Evolutionary conservation across 1,140 invertebrate species (phyloP).

Genomic region (Odontomachus brunneus): DNA sequence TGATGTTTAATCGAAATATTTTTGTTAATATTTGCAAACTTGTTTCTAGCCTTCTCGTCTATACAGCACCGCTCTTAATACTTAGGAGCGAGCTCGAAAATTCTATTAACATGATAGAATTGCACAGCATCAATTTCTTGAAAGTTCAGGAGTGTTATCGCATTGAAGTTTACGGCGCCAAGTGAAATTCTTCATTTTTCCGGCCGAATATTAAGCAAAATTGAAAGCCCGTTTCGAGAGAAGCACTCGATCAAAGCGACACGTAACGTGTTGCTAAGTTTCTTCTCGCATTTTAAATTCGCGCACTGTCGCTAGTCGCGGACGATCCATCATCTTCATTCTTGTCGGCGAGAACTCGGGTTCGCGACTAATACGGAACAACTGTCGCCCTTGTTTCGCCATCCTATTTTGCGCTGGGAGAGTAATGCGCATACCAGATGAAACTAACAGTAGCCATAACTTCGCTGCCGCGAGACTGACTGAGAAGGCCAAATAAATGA

Average conservation of each 20-base stretch:
- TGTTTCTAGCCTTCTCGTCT: too few species aligned
- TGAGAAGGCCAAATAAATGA: slow-evolving; percentile 47
- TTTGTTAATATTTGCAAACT: not conserved
- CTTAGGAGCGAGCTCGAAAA: not conserved
- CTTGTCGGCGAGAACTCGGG: slow-evolving; percentile 46
- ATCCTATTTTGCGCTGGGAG: slow-evolving; percentile 32
- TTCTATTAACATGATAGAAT: slow-evolving; percentile 20
- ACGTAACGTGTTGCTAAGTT: slow-evolving; percentile 52
- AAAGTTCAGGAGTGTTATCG: not conserved
- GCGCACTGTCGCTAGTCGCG: slow-evolving; percentile 43
- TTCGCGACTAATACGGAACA: slow-evolving; percentile 48
- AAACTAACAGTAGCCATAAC: slow-evolving; percentile 44
- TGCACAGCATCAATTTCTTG: slow-evolving; percentile 4
- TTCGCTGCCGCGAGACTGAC: slow-evolving; percentile 47
- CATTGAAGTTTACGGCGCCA: too few species aligned
- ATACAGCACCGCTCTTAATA: not conserved
- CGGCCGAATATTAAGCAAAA: slow-evolving; percentile 42
- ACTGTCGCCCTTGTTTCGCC: slow-evolving; percentile 32
- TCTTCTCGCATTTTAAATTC: slow-evolving; percentile 46
- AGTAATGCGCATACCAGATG: slow-evolving; percentile 46
- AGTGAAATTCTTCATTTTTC: slow-evolving; percentile 45
- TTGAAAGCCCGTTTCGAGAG: slow-evolving; percentile 36
- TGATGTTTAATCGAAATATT: not conserved
- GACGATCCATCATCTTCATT: slow-evolving; percentile 57
- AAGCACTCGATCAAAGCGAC: slow-evolving; percentile 49